phyloP scores from a whole-genome alignment of 2,113 vertebrate genomes.

The Notiomystis cincta region DNA sequence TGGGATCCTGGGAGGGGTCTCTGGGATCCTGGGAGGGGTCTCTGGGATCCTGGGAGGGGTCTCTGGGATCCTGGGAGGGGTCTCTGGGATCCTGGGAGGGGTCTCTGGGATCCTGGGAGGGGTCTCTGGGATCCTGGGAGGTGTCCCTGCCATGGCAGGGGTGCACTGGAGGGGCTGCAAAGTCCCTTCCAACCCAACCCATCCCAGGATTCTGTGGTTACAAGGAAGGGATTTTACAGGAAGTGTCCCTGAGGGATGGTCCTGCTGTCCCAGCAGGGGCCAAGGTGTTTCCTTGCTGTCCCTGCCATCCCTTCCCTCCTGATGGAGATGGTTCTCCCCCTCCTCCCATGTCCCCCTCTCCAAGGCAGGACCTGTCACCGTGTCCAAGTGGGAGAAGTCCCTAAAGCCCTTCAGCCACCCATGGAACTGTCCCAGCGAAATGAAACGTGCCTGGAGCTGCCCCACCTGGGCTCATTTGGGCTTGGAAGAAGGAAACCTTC shows the following conservation, averaged over 20 bases:
- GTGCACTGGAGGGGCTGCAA: accelerated
- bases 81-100: too few species aligned
- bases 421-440: accelerated
- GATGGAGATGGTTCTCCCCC: accelerated
- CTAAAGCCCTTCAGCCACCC: not conserved
- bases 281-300: not conserved
- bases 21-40: too few species aligned
- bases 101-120: too few species aligned
- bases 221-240: not conserved
- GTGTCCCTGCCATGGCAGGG: not conserved
- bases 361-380: not conserved
- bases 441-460: not conserved
- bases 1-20: too few species aligned
- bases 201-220: not conserved
- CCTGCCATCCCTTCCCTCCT: not conserved
- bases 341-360: not conserved
- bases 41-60: too few species aligned
- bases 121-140: too few species aligned
- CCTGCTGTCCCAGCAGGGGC: not conserved
- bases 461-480: accelerated
- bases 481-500: not conserved
- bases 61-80: too few species aligned
- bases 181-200: not conserved
- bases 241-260: not conserved
- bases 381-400: not conserved